Conservation (phyloP, 2,113 vertebrate genomes). For the Fulica atra region DNA sequence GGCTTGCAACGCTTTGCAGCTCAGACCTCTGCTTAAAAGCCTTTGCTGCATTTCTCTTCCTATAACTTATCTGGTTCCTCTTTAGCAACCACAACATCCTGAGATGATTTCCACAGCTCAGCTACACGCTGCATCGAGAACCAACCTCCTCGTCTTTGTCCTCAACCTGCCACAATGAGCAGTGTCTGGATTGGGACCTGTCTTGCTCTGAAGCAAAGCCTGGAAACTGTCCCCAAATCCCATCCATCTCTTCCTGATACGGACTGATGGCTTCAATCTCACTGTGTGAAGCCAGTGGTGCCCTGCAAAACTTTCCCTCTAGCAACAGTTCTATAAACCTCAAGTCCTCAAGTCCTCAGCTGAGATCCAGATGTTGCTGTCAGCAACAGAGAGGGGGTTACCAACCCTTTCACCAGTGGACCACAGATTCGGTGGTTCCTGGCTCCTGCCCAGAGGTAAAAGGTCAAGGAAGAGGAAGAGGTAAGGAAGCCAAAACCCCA, state of each 20-base stretch:
- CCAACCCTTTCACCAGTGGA: background rate
- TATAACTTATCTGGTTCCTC: background rate
- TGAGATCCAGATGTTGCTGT: background rate
- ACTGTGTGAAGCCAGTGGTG: background rate
- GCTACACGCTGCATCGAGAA: background rate
- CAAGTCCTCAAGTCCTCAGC: background rate
- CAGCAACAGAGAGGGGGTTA: background rate
- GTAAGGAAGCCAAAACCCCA: rapidly evolving
- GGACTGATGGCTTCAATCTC: background rate
- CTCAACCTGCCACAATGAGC: background rate
- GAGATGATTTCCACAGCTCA: rapidly evolving
- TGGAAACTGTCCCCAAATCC: background rate
- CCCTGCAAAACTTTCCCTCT: background rate
- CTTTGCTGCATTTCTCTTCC: background rate
- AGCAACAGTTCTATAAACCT: background rate
- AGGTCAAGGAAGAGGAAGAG: background rate
- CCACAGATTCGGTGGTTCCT: rapidly evolving
- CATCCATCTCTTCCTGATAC: background rate
- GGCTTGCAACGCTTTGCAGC: background rate
- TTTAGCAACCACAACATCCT: background rate
- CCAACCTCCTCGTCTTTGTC: background rate
- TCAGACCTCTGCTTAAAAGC: background rate
- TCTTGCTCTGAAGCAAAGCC: rapidly evolving
- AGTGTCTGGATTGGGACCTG: no score
- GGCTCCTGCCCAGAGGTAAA: background rate